Base-by-base conservation (phyloP, 2,113 vertebrate species). In the Xenopus laevis region DNA sequence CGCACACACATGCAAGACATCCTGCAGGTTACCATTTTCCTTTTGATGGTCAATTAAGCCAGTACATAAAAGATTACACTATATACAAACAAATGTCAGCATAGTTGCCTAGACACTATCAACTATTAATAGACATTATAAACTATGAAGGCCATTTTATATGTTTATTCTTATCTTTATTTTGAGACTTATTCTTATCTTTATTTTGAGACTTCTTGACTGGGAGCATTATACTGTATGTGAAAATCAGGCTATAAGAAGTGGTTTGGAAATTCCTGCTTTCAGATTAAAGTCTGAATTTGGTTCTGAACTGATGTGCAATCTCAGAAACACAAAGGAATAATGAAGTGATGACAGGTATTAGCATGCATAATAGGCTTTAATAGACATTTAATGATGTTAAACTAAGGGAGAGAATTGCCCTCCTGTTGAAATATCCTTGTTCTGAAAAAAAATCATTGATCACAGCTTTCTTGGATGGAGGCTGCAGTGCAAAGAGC, bases 401-500 rank as follows among this genome's bases (percentile, higher is more conserved):
- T 88, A 84, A 86, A 87, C 86, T 88, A 68, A 68, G 84, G 84
- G 82, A 84, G 79, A 86, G 82, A 77, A 76, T 67, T 60, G 81
- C 78, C 83, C 80, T 90, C 90, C 90, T 86, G 78, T 80, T 80
- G 88, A 88, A 89, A 90, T 91, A 89, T 84, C 87, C 85, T 84
- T 87, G 81, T 84, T 83, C 83, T 82, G 33, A 40, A 27, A 27
- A 27, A 27, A 86, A 79, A 84, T 80, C 89, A 98, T 98, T 95
- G 94, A 96, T 97, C 95, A 94, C 92, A 79, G 82, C 85, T 94
- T 93, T 89, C 88, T 86, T 83, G 87, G 83, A 81, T 87, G 17
- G 89, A 91, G 83, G 88, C 82, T 77, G 87, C 85, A 87, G 89
- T 88, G 86, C 88, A 88, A 86, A 90, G 73, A 20, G 85, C 79